Conservation (phyloP, 2,113 vertebrate species). For the Petrocephalus zakoni region DNA sequence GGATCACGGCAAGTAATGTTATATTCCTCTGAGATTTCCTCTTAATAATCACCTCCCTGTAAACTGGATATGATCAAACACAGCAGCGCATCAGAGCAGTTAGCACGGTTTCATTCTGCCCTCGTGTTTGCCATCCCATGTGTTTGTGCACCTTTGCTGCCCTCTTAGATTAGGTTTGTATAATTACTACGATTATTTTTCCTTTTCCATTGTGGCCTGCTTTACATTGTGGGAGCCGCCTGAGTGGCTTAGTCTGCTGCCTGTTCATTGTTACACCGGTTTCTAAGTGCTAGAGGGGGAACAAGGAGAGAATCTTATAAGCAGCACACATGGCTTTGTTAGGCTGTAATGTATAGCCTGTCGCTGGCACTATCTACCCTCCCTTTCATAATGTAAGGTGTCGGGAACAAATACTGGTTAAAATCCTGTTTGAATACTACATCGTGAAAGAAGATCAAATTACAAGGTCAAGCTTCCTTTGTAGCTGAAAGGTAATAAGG, state of each 20-base stretch:
- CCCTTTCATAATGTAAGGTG: neutral
- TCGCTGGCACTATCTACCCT: neutral
- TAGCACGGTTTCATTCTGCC: neutral
- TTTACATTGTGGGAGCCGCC: neutral
- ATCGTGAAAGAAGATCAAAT: neutral
- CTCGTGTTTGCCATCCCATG: neutral
- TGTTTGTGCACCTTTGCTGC: neutral
- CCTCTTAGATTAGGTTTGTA: neutral
- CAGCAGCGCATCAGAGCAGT: neutral
- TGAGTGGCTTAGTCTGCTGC: neutral
- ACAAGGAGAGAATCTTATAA: neutral
- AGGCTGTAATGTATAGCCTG: neutral
- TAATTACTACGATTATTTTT: neutral
- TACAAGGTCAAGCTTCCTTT: neutral
- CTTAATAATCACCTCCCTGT: neutral
- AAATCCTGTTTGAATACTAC: neutral
- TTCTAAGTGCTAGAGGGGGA: neutral
- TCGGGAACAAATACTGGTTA: neutral
- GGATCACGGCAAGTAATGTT: neutral
- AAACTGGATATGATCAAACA: neutral
- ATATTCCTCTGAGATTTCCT: neutral
- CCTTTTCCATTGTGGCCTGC: neutral
- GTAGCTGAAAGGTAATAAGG: neutral
- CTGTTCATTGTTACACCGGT: neutral
- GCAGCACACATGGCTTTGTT: neutral